phyloP scores from a whole-genome alignment of 1,140 invertebrate genomes.

The Conus betulinus region DNA sequence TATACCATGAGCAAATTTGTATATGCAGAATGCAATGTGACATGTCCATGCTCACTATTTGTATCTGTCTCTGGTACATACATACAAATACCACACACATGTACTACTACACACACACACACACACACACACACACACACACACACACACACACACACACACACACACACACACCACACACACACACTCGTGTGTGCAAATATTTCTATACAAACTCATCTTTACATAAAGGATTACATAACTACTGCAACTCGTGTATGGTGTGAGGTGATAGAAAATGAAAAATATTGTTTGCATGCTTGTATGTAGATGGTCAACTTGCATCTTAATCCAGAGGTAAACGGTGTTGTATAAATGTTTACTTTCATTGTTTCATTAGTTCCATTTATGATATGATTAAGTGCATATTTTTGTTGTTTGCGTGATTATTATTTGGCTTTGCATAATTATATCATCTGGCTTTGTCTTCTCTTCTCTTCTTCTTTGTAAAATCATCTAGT shows the following conservation, averaged over 20 bases:
- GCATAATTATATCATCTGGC: background rate
- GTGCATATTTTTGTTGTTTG: background rate
- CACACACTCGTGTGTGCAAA: background rate
- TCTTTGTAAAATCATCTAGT: too few species aligned
- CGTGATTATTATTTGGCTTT: background rate
- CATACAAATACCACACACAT: background rate
- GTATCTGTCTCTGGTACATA: background rate
- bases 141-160: background rate
- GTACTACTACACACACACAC: background rate
- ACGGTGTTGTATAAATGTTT: background rate
- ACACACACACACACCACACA: background rate
- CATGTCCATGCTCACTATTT: background rate
- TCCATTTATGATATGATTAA: background rate
- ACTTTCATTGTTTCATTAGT: background rate
- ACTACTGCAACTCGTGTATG: background rate
- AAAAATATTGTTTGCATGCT: background rate
- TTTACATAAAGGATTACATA: too few species aligned
- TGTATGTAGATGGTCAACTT: slow-evolving; percentile 20
- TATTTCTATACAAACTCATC: too few species aligned
- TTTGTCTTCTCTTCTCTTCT: background rate
- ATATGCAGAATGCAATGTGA: background rate
- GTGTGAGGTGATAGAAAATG: background rate
- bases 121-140: background rate
- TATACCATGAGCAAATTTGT: too few species aligned
- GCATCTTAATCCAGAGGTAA: slow-evolving; percentile 35